Evolutionary conservation across 2,888 invertebrate species (phyloP).

Genomic region (Homarus gammarus): DNA sequence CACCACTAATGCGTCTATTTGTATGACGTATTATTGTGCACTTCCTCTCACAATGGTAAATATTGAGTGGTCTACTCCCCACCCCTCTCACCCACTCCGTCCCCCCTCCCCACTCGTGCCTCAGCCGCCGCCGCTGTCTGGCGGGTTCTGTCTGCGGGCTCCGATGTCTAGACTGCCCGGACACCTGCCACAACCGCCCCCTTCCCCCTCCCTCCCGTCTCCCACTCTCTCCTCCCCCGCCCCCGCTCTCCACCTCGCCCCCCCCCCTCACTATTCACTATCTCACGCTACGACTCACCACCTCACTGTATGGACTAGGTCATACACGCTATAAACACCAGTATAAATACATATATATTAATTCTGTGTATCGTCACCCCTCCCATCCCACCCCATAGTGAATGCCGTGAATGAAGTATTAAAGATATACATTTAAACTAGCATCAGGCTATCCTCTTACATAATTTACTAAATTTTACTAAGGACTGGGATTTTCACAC

Average conservation of each 20-base stretch:
- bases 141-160: constrained; percentile 63
- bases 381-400: too few relatives aligned
- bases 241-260: not conserved
- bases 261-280: constrained; percentile 10
- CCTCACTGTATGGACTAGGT: not conserved
- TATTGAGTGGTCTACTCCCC: constrained; percentile 49
- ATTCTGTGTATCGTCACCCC: too few relatives aligned
- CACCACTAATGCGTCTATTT: not conserved
- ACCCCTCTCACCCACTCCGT: constrained; percentile 9
- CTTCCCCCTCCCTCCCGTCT: constrained; percentile 2
- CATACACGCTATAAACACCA: not conserved
- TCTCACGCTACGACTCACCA: not conserved
- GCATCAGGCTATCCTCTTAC: too few relatives aligned
- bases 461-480: too few relatives aligned
- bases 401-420: too few relatives aligned
- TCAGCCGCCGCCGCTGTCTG: constrained; percentile 63
- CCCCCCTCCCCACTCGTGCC: not conserved
- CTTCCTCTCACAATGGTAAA: constrained; percentile 43
- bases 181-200: constrained; percentile 61
- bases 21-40: not conserved
- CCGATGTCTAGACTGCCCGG: constrained; percentile 60
- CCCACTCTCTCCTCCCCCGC: not conserved
- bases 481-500: too few relatives aligned
- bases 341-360: too few relatives aligned
- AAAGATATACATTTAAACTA: too few relatives aligned